phyloP scores from a whole-genome alignment of 1,140 invertebrate genomes.

The Neodiprion fabricii region DNA sequence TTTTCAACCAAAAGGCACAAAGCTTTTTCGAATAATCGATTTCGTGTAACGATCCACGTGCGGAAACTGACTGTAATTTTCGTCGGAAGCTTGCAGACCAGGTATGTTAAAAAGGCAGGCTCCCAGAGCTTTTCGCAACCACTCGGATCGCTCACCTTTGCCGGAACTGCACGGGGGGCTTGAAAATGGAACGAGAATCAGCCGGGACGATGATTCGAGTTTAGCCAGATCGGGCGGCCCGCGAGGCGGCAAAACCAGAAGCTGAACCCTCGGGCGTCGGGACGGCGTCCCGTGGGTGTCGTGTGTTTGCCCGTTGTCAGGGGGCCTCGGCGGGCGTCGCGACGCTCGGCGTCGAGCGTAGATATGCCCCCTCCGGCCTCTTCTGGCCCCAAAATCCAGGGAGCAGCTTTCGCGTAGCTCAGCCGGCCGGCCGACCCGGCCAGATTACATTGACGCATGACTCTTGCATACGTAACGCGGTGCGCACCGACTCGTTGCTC shows the following conservation, averaged over 20 bases:
- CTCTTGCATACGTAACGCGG: constrained; percentile 1
- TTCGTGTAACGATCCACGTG: too few species aligned
- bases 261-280: neutral
- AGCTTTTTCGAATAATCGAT: too few species aligned
- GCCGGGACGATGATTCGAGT: neutral
- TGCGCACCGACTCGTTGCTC: too few species aligned
- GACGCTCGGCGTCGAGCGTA: neutral
- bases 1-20: too few species aligned
- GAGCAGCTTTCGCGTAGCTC: too few species aligned
- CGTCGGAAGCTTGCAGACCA: too few species aligned
- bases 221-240: neutral
- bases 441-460: constrained; percentile 7
- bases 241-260: neutral
- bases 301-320: neutral
- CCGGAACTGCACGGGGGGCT: too few species aligned
- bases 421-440: neutral
- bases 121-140: too few species aligned
- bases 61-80: too few species aligned
- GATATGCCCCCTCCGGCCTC: neutral
- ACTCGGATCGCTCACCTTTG: too few species aligned
- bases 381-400: neutral
- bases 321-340: neutral
- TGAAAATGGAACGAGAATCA: neutral
- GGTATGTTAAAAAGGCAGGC: too few species aligned
- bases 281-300: neutral